Percentiles rank a stretch among this genome's conserved stretches.
Conservation (phyloP, 2,113 vertebrate genomes). For the Corythaixoides concolor region DNA sequence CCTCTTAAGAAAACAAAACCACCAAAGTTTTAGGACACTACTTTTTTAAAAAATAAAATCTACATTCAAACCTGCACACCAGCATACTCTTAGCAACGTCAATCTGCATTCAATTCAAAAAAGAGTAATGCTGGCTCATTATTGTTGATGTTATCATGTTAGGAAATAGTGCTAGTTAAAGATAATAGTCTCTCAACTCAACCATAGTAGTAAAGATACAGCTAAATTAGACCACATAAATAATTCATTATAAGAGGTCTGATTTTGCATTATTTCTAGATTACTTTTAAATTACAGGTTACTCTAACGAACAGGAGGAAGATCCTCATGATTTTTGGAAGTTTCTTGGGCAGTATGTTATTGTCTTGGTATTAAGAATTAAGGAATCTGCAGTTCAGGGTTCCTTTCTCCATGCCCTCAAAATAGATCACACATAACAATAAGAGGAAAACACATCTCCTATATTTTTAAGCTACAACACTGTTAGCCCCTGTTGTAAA, state of each 20-base stretch:
- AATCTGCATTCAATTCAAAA: neutral
- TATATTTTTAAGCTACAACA: neutral
- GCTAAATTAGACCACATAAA: slow-evolving; percentile 30
- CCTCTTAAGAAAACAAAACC: neutral
- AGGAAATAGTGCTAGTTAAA: slow-evolving; percentile 29
- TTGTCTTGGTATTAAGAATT: neutral
- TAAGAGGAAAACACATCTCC: neutral
- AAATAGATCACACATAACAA: neutral
- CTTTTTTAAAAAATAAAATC: neutral
- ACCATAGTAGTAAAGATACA: neutral
- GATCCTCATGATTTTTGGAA: neutral
- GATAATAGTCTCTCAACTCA: neutral
- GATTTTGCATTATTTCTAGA: neutral
- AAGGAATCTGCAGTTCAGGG: neutral
- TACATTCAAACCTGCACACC: neutral
- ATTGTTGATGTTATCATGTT: neutral
- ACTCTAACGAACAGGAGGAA: neutral
- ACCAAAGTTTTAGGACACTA: neutral
- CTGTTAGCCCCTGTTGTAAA: neutral
- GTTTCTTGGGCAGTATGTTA: neutral
- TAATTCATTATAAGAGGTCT: slow-evolving; percentile 9
- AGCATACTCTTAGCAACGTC: neutral
- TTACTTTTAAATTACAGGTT: slow-evolving; percentile 10
- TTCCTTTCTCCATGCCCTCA: neutral
- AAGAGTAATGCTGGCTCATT: neutral